phyloP scores from a whole-genome alignment of 2,113 vertebrate genomes.

The Serinus canaria region DNA sequence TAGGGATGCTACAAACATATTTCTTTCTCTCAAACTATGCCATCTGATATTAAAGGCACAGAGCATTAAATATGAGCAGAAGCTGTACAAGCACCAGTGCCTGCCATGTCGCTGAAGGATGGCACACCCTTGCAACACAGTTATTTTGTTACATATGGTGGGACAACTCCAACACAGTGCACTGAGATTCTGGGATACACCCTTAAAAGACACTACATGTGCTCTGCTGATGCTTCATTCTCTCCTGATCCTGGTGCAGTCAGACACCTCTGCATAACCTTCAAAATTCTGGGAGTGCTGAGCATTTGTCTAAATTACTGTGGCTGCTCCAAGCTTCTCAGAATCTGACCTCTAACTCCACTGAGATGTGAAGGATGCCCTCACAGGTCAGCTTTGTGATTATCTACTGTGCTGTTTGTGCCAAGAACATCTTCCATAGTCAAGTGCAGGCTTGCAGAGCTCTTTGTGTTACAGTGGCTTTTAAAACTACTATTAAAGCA shows the following conservation, averaged over 20 bases:
- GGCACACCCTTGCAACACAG: not conserved
- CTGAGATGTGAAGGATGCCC: conserved; percentile 14
- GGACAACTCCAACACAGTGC: not conserved
- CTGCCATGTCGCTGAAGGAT: not conserved
- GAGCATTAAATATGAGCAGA: not conserved
- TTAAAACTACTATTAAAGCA: not conserved
- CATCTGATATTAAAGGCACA: conserved; percentile 43
- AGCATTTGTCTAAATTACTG: not conserved
- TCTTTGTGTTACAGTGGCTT: not conserved
- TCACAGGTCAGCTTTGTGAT: not conserved
- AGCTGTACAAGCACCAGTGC: not conserved
- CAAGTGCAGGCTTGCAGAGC: not conserved
- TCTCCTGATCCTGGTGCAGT: not conserved
- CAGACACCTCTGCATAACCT: not conserved
- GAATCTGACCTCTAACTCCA: not conserved
- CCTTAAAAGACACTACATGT: not conserved
- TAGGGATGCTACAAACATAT: conserved; percentile 44
- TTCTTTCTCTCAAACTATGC: not conserved
- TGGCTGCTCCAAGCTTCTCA: not conserved
- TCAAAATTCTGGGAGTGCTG: not conserved
- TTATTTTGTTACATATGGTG: not conserved
- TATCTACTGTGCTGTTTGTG: not conserved
- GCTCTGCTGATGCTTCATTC: not conserved
- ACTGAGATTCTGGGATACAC: not conserved
- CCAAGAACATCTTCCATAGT: not conserved